Conservation (phyloP, 2,888 invertebrate species). For the Diabrotica balteata region DNA sequence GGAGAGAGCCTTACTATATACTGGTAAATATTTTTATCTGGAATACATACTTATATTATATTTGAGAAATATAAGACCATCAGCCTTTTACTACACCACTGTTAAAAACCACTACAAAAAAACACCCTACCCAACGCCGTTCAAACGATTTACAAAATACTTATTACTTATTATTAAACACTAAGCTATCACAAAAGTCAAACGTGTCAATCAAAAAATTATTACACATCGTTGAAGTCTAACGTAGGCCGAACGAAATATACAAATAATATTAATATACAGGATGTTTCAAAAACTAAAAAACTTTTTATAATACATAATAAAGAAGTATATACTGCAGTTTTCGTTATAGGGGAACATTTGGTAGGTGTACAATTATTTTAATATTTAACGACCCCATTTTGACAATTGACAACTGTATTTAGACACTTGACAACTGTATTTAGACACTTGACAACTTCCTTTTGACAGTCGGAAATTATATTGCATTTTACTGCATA, state of each 20-base stretch:
- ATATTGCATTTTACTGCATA: too few species aligned
- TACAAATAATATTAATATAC: constrained; percentile 29
- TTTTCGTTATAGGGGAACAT: too few species aligned
- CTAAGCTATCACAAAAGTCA: constrained; percentile 42
- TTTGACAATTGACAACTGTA: too few species aligned
- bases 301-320: neutral
- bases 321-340: too few species aligned
- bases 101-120: constrained; percentile 29
- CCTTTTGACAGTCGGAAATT: too few species aligned
- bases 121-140: constrained; percentile 39
- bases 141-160: constrained; percentile 41
- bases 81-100: constrained; percentile 25
- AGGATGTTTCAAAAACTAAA: constrained; percentile 4
- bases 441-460: too few species aligned
- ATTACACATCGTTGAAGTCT: constrained; percentile 40
- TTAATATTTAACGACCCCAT: too few species aligned
- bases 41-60: too few species aligned
- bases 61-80: constrained; percentile 5
- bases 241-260: constrained; percentile 44
- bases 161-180: constrained; percentile 33
- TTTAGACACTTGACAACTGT: too few species aligned
- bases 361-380: too few species aligned
- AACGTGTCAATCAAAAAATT: constrained; percentile 36
- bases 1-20: too few species aligned
- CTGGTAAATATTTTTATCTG: too few species aligned